Base-by-base conservation (phyloP, 2,888 invertebrate genomes). In the Anthrax anthrax region DNA sequence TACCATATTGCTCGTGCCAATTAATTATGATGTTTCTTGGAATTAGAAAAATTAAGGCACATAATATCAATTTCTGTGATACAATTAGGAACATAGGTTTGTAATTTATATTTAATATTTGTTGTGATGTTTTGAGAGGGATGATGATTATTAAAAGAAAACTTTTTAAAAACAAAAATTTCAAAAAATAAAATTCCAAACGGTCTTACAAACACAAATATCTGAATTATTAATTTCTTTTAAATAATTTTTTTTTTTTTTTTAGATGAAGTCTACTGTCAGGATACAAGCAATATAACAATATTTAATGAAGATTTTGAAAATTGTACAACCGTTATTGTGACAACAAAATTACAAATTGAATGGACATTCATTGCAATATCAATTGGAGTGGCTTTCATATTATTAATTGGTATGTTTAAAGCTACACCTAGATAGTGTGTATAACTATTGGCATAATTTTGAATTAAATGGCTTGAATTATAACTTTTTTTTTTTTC, bases 21-120 rank as follows among this genome's bases (percentile, higher is more conserved):
- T 61, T 61, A 54, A 57, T 62, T 39, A 57, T 59, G 49, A 57
- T 58, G 44, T 64, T 65, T 53, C 56, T 64, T 19, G 58, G 58
- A 49, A 51, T 54, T 47, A 49, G 62, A 47, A 55, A 54, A 29
- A 59, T 63, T 44, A 60, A 57, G 50, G 54, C 56, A 4, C 59
- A 59, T 53, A 65, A 55, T 50, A n/a, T n/a, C n/a, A 60, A 60
- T 48, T 61, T 67, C 44, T 67, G 66, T 54, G 50, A 60, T 44
- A 39, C 19, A 36, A 37, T 8, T 34, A 32, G 16, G 18, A 44
- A 29, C 4, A 5, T 38, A 9, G 10, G 18, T 29, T 32, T 8
- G 27, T 37, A 37, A 18, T 29, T 8, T 23, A 23, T 12, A 32
- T 32, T 32, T 4, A 29, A 32, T 32, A 23, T 23, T 23, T 6